Evolutionary conservation across 2,113 vertebrate species (phyloP).

Genomic region (Marmota monax): DNA sequence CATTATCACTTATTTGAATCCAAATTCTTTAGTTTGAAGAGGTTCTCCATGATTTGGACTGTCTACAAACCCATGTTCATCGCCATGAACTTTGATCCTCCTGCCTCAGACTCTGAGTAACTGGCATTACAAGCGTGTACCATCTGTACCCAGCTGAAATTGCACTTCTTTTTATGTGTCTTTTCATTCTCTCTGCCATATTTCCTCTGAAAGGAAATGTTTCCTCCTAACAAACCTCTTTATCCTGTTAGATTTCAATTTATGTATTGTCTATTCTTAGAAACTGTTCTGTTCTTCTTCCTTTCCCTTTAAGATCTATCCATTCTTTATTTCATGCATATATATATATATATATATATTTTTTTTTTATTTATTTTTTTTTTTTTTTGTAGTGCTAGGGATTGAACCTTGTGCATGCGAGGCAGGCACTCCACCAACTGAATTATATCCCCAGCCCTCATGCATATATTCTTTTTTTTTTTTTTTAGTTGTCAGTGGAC

Average conservation of each 20-base stretch:
- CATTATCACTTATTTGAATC: background rate
- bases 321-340: background rate
- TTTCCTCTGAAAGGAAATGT: slow-evolving; percentile 2
- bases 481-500: too few species aligned
- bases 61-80: background rate
- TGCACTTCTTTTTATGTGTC: background rate
- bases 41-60: slow-evolving; percentile 12
- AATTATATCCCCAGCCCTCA: too few species aligned
- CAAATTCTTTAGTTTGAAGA: background rate
- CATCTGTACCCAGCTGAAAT: background rate
- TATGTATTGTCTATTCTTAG: background rate
- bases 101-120: too few species aligned
- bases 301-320: slow-evolving; percentile 25
- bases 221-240: background rate
- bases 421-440: too few species aligned
- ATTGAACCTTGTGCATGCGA: too few species aligned
- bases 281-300: background rate
- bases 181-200: background rate
- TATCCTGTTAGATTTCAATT: background rate
- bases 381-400: too few species aligned
- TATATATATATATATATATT: too few species aligned
- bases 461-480: too few species aligned
- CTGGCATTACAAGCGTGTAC: too few species aligned
- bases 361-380: too few species aligned
- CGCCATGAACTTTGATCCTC: too few species aligned